These are phyloP conservation scores for Dryadula phaetusa DNA, from an alignment of 2,888 invertebrate species.

Conservation along the genomic window DNA sequence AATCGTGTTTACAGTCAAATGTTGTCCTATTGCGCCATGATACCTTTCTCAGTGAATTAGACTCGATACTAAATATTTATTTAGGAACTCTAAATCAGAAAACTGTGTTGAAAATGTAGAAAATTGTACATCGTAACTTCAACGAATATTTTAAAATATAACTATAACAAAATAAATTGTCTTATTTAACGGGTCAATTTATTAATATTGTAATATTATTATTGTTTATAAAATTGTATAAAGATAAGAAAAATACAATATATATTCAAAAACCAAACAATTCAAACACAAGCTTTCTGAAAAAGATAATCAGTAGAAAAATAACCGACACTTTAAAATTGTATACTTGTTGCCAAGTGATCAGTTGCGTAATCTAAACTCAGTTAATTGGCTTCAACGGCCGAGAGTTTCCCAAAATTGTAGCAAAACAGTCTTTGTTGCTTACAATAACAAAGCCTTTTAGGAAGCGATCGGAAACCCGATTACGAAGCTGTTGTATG, in stretches of 20 bases:
- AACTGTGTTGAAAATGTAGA: too few relatives aligned
- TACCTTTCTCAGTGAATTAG: too few relatives aligned
- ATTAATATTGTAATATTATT: not conserved
- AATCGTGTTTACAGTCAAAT: too few relatives aligned
- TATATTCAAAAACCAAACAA: not conserved
- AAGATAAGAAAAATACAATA: not conserved
- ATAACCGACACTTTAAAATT: slow-evolving; percentile 10
- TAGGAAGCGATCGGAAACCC: slow-evolving; percentile 37
- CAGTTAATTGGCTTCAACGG: slow-evolving; percentile 35
- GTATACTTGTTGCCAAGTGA: slow-evolving; percentile 27
- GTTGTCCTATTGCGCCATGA: too few relatives aligned
- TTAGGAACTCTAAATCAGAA: too few relatives aligned
- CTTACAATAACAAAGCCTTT: slow-evolving; percentile 36
- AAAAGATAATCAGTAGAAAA: not conserved
- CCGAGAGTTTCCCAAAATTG: slow-evolving; percentile 37
- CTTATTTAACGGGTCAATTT: not conserved
- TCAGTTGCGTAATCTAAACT: slow-evolving; percentile 35
- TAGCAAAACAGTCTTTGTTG: slow-evolving; percentile 38
- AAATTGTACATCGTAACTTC: too few relatives aligned
- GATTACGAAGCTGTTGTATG: slow-evolving; percentile 35
- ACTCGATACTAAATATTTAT: too few relatives aligned
- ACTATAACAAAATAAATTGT: not conserved
- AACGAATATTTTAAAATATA: too few relatives aligned
- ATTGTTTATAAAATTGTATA: not conserved
- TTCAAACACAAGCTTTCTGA: not conserved